These are phyloP conservation scores for Mixornis gularis DNA, from an alignment of 2,113 vertebrate species.

Conservation along the genomic window DNA sequence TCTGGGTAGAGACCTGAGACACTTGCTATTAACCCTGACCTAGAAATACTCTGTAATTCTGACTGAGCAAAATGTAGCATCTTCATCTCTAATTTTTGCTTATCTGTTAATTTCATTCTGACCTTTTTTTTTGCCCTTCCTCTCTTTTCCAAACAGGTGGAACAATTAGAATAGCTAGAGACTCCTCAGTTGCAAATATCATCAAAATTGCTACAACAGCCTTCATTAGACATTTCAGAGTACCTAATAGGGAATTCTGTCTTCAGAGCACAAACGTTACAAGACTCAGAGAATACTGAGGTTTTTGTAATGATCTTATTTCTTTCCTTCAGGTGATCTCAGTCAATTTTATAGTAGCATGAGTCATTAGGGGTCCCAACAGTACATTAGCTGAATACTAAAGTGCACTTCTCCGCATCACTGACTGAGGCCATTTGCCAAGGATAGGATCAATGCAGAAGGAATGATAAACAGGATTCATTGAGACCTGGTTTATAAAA, in stretches of 20 bases:
- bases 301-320: background rate
- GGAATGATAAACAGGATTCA: background rate
- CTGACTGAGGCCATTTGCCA: background rate
- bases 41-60: background rate
- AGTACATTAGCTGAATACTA: background rate
- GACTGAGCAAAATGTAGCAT: background rate
- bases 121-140: background rate
- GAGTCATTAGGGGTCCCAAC: background rate
- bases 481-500: background rate
- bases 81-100: background rate
- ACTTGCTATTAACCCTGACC: background rate
- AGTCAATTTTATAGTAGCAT: background rate
- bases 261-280: background rate
- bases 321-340: conserved; percentile 4
- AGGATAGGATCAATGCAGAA: background rate
- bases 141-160: background rate
- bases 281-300: background rate
- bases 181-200: background rate
- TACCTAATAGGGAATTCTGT: background rate
- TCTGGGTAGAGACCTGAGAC: background rate
- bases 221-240: background rate
- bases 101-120: background rate
- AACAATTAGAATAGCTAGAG: background rate
- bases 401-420: background rate
- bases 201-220: background rate